Conservation (phyloP, 2,888 invertebrate species). For the Himalopsyche kuldschensis region DNA sequence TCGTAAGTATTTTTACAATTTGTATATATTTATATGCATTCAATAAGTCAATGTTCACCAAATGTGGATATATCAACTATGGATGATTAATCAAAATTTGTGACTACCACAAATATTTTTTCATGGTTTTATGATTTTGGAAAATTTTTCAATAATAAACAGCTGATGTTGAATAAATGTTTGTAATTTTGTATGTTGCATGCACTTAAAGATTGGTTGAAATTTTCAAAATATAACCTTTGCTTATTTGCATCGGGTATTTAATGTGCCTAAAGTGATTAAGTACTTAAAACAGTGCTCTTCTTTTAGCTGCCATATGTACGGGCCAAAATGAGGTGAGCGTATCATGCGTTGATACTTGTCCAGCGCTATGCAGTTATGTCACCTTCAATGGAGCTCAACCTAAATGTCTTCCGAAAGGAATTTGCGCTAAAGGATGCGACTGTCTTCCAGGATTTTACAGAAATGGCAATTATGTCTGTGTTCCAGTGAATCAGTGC, state of each 20-base stretch:
- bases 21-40: too few relatives aligned
- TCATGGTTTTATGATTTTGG: too few relatives aligned
- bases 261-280: neutral
- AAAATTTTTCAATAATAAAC: too few relatives aligned
- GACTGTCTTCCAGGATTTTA: slow-evolving; percentile 16
- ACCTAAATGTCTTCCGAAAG: neutral
- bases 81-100: too few relatives aligned
- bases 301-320: slow-evolving; percentile 1
- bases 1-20: slow-evolving; percentile 3
- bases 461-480: slow-evolving; percentile 6
- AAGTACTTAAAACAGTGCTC: neutral
- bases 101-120: too few relatives aligned
- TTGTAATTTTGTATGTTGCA: too few relatives aligned
- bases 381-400: neutral
- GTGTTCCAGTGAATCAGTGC: slow-evolving; percentile 8
- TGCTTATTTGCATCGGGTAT: too few relatives aligned
- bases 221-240: too few relatives aligned
- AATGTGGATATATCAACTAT: too few relatives aligned
- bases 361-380: slow-evolving; percentile 14
- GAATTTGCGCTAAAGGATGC: slow-evolving; percentile 14
- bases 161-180: too few relatives aligned
- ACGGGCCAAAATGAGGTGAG: slow-evolving; percentile 7
- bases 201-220: too few relatives aligned
- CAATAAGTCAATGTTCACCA: too few relatives aligned
- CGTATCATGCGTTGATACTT: slow-evolving; percentile 10